Base-by-base conservation (phyloP, 2,113 vertebrate species). In the Hyla sarda region DNA sequence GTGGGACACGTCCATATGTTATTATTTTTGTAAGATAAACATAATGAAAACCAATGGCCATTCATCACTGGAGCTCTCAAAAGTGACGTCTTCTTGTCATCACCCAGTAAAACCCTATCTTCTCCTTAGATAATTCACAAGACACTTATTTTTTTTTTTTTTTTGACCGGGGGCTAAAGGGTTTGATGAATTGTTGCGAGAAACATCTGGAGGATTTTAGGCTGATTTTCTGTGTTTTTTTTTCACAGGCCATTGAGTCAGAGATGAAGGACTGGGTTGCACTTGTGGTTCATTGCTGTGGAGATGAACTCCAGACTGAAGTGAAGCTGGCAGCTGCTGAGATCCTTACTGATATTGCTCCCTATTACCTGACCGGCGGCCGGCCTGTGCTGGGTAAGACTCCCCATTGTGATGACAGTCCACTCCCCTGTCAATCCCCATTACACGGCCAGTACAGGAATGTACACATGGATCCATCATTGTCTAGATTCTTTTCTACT, bases 311-410 rank as follows among this genome's bases (percentile, higher is more conserved):
- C 87, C 94, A 97, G 71, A 92, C 80, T 23, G 96, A 97, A 89
- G 92, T 96, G 87, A 96, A 96, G 88, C 90, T 97, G 90, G 93
- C 93, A 19, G 95, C 93, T 6, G 94, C 97, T 16, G 91, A 95
- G 82, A 91, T 97, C 86, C 92, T 99, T 88, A 94, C 95, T 81
- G 92, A 87, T 72, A 83, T 92, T 37, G 87, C 94, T 0, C 89
- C 93, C 0, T 74, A 92, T 34, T 89, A 99, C 87, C 92, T 99
- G 87, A 95, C 92, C 82, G 92, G 75, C 85, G 89, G 89, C 78
- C 80, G 73, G 25, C 88, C 91, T 82, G 3, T 95, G 87, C 93
- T 99, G 62, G 96, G 97, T 99, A 88, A 95, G 96, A 93, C 4
- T 58, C 82, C 30, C 30, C 16, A 48, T 5, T 58, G 16, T 79